These are phyloP conservation scores for Autographa pulchrina DNA, from an alignment of 2,888 invertebrate genomes.

Conservation along the genomic window DNA sequence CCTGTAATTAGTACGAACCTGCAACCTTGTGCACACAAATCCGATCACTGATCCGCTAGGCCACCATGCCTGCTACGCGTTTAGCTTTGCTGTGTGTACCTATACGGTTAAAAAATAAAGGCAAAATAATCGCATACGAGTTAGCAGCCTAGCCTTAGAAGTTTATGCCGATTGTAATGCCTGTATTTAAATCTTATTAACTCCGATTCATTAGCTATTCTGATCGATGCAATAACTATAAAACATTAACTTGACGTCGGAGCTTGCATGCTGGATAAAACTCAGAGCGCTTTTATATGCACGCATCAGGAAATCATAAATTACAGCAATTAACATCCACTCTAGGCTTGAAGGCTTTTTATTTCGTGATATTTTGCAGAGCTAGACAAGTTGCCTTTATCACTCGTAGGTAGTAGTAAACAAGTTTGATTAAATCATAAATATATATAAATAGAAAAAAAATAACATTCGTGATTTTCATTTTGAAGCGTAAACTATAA, in stretches of 20 bases:
- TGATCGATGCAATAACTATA: slow-evolving; percentile 2
- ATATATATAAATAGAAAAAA: too few relatives aligned
- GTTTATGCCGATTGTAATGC: neutral
- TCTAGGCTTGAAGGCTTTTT: neutral
- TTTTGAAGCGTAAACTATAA: neutral
- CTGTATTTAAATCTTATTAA: slow-evolving; percentile 3
- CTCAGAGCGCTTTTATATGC: neutral
- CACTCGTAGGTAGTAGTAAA: too few relatives aligned
- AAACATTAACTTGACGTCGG: neutral
- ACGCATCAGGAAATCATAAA: slow-evolving; percentile 10
- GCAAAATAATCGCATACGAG: neutral
- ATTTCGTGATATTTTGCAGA: neutral
- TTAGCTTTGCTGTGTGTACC: too few relatives aligned
- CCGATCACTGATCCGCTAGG: too few relatives aligned
- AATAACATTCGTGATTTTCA: neutral
- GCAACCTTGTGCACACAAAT: too few relatives aligned
- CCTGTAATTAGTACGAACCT: too few relatives aligned
- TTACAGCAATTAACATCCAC: neutral
- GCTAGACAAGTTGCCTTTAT: neutral
- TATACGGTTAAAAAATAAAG: too few relatives aligned
- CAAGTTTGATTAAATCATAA: too few relatives aligned
- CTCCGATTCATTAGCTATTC: neutral
- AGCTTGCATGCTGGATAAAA: neutral
- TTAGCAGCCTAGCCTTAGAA: neutral
- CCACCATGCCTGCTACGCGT: too few relatives aligned